Evolutionary conservation across 1,140 invertebrate genomes (phyloP).

Genomic region (Zaprionus kolodkinae): DNA sequence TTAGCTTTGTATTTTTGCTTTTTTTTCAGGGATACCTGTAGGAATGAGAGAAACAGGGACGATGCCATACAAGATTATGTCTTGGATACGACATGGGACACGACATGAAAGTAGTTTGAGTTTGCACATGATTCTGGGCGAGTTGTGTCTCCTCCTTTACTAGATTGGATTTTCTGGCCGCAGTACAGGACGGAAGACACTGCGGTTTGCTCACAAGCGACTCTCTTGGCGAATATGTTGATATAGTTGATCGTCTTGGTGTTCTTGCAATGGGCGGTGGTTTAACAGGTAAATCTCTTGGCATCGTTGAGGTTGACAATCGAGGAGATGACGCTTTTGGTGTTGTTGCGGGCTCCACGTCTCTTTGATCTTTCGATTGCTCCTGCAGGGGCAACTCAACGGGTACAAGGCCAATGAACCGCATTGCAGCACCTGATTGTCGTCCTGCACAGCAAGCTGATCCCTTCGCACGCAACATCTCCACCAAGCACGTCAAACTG

Average conservation of each 20-base stretch:
- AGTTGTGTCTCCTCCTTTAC: not conserved
- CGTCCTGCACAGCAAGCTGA: not conserved
- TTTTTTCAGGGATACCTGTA: constrained; percentile 36
- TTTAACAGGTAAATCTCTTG: not conserved
- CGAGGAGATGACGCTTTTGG: not conserved
- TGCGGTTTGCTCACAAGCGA: not conserved
- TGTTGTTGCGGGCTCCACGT: not conserved
- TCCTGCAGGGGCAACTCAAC: not conserved
- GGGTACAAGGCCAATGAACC: not conserved
- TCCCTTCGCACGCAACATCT: not conserved
- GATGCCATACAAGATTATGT: constrained; percentile 37
- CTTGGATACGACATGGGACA: not conserved
- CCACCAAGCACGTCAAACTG: not conserved
- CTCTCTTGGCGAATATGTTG: not conserved
- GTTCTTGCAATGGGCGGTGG: not conserved
- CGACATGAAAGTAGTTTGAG: not conserved
- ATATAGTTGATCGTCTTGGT: not conserved
- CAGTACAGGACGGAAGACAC: not conserved
- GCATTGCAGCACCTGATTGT: not conserved
- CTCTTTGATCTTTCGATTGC: not conserved
- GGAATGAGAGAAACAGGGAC: constrained; percentile 56
- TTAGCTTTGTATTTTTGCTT: too few species aligned
- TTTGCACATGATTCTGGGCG: not conserved
- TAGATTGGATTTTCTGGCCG: not conserved
- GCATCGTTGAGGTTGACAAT: not conserved